These are phyloP conservation scores for Vespertilio murinus DNA, from an alignment of 2,797 vertebrate genomes.

Conservation along the genomic window DNA sequence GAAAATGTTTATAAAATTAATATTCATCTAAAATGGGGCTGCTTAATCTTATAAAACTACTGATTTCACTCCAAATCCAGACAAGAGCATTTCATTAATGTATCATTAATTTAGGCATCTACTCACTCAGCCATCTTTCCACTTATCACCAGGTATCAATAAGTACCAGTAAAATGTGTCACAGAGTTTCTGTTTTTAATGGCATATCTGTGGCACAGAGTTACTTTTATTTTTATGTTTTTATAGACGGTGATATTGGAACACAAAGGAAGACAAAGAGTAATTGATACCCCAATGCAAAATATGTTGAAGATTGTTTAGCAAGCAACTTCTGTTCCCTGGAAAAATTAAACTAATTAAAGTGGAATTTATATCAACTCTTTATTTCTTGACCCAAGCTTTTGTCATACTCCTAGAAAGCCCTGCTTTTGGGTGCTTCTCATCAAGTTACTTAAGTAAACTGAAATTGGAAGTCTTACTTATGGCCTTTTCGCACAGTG, in stretches of 20 bases:
- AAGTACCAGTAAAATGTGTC: neutral
- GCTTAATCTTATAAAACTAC: neutral
- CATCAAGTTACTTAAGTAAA: neutral
- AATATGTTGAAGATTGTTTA: neutral
- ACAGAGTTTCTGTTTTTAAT: neutral
- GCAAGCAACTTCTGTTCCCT: neutral
- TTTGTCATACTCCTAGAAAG: neutral
- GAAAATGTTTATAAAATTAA: neutral
- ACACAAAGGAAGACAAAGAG: neutral
- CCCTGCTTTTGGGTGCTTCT: neutral
- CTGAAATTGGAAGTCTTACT: conserved; percentile 41
- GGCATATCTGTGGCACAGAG: neutral
- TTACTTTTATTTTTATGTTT: neutral
- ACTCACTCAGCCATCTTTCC: neutral
- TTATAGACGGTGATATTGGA: neutral
- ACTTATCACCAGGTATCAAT: neutral
- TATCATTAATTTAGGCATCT: neutral
- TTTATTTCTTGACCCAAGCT: neutral
- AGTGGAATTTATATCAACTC: neutral
- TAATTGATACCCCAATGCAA: neutral
- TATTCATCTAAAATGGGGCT: neutral
- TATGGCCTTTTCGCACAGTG: neutral
- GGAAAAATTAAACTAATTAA: conserved; percentile 40
- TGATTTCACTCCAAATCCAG: neutral
- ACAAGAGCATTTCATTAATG: neutral